Base-by-base conservation (phyloP, 2,113 vertebrate species). In the Psammodynastes pulverulentus region DNA sequence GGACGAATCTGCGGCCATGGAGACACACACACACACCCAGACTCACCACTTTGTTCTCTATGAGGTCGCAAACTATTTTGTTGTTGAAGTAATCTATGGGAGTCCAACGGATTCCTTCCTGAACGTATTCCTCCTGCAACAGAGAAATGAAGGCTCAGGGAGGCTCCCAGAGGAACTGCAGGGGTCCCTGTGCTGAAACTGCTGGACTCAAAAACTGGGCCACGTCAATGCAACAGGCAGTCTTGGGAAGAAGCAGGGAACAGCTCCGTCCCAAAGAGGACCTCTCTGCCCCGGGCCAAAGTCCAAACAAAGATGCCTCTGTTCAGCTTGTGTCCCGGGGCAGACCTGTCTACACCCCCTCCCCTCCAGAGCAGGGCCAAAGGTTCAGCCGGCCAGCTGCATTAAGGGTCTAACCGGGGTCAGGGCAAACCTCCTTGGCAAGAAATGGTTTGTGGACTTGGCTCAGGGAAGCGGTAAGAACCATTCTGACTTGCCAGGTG, bases 31-130 rank as follows among this genome's bases (percentile, higher is more conserved):
- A 29, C 88, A 13, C 19, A 3, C 5, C 0, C 1, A 88, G 24
- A 96, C 98, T 98, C 96, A 99, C 98, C 89, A 98, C 97, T 98
- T 99, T 99, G 97, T 98, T 99, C 95, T 99, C 99, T 92, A 99
- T 99, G 94, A 99, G 98, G 94, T 99, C 99, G 87, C 99, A 99
- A 53, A 99, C 99, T 6, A 99, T 98, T 97, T 99, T 99, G 96
- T 99, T 99, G 97, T 99, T 99, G 85, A 99, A 99, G 94, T 99
- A 99, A 0, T 99, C 98, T 49, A 99, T 99, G 23, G 98, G 97
- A 2, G 98, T 98, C 99, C 99, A 99, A 85, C 97, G 97, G 90
- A 99, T 99, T 92, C 99, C 99, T 95, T 99, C 99, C 94, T 99
- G 99, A 85, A 99, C 98, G 0, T 99, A 99, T 93, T 99, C 99